Conservation (phyloP, 2,797 vertebrate genomes). For the Channallabes apus region DNA sequence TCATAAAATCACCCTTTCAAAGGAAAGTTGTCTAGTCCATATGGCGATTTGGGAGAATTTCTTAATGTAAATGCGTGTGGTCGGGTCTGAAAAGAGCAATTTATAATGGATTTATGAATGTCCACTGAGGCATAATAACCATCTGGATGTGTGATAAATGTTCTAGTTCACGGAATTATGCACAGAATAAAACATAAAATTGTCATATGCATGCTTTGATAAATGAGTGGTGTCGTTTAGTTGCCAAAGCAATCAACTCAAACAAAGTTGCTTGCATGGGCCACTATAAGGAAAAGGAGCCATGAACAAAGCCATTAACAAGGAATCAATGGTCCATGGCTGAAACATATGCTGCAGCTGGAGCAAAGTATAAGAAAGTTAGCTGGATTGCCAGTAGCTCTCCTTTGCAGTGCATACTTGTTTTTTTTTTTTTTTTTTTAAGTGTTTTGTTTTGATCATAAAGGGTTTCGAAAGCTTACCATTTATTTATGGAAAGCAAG, state of each 20-base stretch:
- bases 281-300: neutral
- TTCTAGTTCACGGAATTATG: neutral
- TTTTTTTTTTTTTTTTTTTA: neutral
- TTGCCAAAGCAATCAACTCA: neutral
- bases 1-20: neutral
- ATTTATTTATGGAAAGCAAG: neutral
- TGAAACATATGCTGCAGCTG: constrained; percentile 10
- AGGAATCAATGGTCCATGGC: neutral
- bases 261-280: neutral
- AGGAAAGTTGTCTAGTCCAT: neutral
- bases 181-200: neutral
- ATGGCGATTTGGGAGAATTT: neutral
- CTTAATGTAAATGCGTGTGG: neutral
- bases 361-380: neutral
- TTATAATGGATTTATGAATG: constrained; percentile 1
- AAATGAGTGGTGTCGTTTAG: neutral
- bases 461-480: neutral
- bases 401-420: neutral
- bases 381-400: neutral
- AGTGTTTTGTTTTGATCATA: neutral
- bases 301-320: constrained; percentile 7
- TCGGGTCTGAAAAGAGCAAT: neutral
- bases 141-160: neutral
- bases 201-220: neutral
- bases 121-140: neutral